Evolutionary conservation across 2,113 vertebrate genomes (phyloP).

Genomic region (Apaloderma vittatum): DNA sequence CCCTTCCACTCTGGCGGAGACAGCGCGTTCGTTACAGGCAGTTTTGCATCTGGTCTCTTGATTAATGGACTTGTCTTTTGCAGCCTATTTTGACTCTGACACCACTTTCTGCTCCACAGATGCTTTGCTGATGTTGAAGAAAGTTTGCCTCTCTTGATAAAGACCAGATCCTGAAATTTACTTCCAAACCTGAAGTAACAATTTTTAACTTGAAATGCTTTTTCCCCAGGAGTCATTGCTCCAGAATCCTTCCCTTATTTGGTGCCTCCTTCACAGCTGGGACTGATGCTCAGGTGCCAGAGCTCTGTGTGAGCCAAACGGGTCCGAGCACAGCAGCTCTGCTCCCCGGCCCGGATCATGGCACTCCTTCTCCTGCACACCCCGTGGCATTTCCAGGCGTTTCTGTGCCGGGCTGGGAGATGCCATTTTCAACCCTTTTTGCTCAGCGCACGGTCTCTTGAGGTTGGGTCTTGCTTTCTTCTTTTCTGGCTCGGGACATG

Average conservation of each 20-base stretch:
- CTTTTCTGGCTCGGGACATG: background rate
- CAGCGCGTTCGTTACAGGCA: constrained; percentile 49
- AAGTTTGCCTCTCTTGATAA: constrained; percentile 82
- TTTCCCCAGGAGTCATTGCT: constrained; percentile 74
- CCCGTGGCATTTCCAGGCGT: background rate
- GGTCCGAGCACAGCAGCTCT: background rate
- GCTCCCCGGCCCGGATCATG: background rate
- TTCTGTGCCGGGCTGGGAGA: background rate
- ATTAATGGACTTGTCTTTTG: constrained; percentile 75
- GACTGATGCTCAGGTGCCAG: constrained; percentile 70
- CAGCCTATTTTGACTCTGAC: constrained; percentile 70
- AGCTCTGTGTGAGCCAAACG: constrained; percentile 28
- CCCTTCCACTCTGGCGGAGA: constrained; percentile 41
- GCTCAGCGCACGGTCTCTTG: background rate
- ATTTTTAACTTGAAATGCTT: constrained; percentile 85
- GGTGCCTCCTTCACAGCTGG: constrained; percentile 79
- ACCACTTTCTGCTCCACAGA: constrained; percentile 67
- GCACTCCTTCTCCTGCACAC: constrained; percentile 15
- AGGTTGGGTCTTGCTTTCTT: background rate
- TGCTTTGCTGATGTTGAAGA: constrained; percentile 75
- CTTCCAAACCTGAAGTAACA: constrained; percentile 86
- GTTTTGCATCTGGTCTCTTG: constrained; percentile 65
- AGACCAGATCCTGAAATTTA: constrained; percentile 85
- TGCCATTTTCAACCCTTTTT: background rate
- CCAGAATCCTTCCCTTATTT: constrained; percentile 88